Evolutionary conservation across 2,797 vertebrate species (phyloP), one percentile per base, ranked within the genome.

Genomic region (Periparus ater): DNA sequence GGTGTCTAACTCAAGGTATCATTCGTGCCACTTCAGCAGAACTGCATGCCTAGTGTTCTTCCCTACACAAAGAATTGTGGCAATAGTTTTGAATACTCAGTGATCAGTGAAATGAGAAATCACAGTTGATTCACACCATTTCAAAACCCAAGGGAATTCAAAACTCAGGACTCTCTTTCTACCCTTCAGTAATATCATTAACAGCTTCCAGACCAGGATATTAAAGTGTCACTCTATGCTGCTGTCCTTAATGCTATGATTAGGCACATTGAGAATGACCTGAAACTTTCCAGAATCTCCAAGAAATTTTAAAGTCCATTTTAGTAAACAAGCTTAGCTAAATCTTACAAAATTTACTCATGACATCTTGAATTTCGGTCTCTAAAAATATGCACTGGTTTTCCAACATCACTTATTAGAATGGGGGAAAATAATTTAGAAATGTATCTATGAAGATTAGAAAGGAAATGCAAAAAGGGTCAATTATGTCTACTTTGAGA

Each of bases 381-480:
- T 61, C 75, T n/a, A 47, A 78, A 95, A 44, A 29, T 7, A 15
- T 6, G 14, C 65, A 73, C 15, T 40, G 13, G 3, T 23, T 89
- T 88, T 74, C 29, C 15, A 86, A 23, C 36, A 63, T 36, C 61
- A 73, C 6, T 12, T 55, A 42, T 6, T 44, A 42, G 18, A 53
- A 29, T 9, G 7, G 4, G 9, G 6, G 10, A 5, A 17, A 36
- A 34, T 38, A 38, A 73, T n/a, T 75, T 32, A 74, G 20, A 48
- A 38, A 55, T 0, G 0, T 36, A 20, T 21, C 38, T 75, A 22
- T 17, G 13, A 84, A 84, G 9, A 70, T 14, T 13, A 55, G 21
- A 16, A 92, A 73, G 5, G 11, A 54, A 92, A 84, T 0, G 0
- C 7, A 45, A 38, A 44, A 26, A 2, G 1, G 11, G 7, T 15